Evolutionary conservation across 1,140 invertebrate genomes (phyloP).

Genomic region (Papilio dardanus): DNA sequence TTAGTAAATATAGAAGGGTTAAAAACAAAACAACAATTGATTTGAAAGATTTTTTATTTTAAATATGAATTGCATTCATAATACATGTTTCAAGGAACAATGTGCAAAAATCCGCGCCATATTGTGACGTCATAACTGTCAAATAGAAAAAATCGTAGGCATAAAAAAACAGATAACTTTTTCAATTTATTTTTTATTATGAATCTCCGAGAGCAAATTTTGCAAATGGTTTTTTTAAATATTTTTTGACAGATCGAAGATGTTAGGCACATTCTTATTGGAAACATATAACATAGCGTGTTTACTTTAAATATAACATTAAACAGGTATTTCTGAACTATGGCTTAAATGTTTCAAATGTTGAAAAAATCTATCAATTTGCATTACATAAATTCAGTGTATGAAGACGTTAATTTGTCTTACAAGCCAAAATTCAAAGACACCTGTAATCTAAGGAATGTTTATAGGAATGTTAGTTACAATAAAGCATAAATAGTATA

Average conservation of each 20-base stretch:
- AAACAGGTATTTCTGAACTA: neutral
- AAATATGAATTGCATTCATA: constrained; percentile 81
- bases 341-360: neutral
- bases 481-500: neutral
- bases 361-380: too few species aligned
- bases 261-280: neutral
- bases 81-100: neutral
- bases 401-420: neutral
- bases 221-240: too few species aligned
- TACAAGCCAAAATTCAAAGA: neutral
- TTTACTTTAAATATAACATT: neutral
- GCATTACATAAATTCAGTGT: neutral
- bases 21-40: constrained; percentile 57
- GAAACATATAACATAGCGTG: neutral
- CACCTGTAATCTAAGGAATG: neutral
- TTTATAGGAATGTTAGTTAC: constrained; percentile 31
- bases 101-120: neutral
- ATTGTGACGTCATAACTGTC: neutral
- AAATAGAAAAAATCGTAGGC: neutral
- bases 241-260: neutral
- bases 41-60: constrained; percentile 73
- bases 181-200: neutral
- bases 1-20: constrained; percentile 49
- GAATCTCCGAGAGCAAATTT: neutral
- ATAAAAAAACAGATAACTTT: neutral